Base-by-base conservation (phyloP, 2,797 vertebrate genomes). In the Melopsittacus undulatus region DNA sequence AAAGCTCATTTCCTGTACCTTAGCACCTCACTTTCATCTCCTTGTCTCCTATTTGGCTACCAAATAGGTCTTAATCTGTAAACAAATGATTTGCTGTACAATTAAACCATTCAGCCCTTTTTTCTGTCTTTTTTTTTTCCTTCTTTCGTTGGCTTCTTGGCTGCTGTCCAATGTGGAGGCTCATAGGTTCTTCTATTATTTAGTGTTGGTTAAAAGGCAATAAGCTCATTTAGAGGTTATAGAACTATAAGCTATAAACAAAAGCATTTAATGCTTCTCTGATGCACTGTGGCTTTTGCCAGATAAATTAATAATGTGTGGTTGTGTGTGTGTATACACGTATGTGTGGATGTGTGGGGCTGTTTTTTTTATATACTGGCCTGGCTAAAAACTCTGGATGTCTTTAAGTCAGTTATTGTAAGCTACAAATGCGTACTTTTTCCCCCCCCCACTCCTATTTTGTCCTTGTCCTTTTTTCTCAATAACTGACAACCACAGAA, bases 41-140 rank as follows among this genome's bases (percentile, higher is more conserved):
- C 94, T 90, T 89, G 92, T 97, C 97, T 56, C 52, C 19, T 56
- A 97, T 96, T 97, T 97, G 96, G 97, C 96, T 97, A 98, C 92
- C 86, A 76, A 97, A 95, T 97, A 98, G 96, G 92, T 97, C 96
- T 97, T 98, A 98, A 97, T 98, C 97, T 98, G 97, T 97, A 98
- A 98, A 98, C 97, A 98, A 98, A 97, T 97, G 88, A 97, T 97
- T 97, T 97, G 96, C 95, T 97, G 96, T 97, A 98, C 97, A 98
- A 98, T 98, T 97, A 97, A 97, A 97, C 94, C 92, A 97, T 98
- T 98, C 97, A 97, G 90, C 86, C 86, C 4, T 79, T 56, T 66
- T 29, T 18, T 38, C 57, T 75, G 7, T 57, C 70, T 79, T 70
- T 16, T 67, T 15, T 9, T 12, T 30, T 9, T 3, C 5, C 43